Base-by-base conservation (phyloP, 1,140 invertebrate species). In the Venturia canescens region DNA sequence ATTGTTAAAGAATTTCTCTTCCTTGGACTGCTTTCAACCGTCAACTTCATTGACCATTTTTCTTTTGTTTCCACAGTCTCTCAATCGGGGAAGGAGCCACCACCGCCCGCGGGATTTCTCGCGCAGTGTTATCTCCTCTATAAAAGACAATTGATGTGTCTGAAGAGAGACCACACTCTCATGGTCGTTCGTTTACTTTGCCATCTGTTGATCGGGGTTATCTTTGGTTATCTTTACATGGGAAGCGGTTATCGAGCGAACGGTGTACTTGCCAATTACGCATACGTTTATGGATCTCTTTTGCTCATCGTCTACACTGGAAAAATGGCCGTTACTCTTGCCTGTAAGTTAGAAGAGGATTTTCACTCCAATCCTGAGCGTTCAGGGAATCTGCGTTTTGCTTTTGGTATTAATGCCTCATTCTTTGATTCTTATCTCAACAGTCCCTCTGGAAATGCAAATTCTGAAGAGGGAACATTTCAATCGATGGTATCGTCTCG, bases 241-340 rank as follows among this genome's bases (percentile, higher is more conserved):
- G 95, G 95, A 82, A 98, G 98, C 38, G 98, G 98, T 18, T 95
- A 95, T 82, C 95, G 96, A 86, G 97, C 97, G 0, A 95, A 95
- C 83, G 96, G 95, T 67, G 95, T 97, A 23, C 93, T 98, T 67
- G 97, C 96, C 78, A 99, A 99, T 92, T 97, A 97, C 84, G 96
- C 97, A 3, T 98, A 97, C 85, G 90, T 99, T 1, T 99, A 98
- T 89, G 98, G 98, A 82, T 96, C 96, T 18, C 94, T 98, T 86
- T 91, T 99, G 66, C 95, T 99, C 78, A 93, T 98, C 21, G 97
- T 98, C 81, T 98, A 98, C 87, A 98, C 97, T 13, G 97, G 97
- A 71, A 96, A 98, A 91, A 98, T 98, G 97, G 97, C 97, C 4
- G 98, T 98, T n/a, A 97, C 97, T 63, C 92, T 98, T 82, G 97